Base-by-base conservation (phyloP, 2,888 invertebrate species). In the Trisateles emortualis region DNA sequence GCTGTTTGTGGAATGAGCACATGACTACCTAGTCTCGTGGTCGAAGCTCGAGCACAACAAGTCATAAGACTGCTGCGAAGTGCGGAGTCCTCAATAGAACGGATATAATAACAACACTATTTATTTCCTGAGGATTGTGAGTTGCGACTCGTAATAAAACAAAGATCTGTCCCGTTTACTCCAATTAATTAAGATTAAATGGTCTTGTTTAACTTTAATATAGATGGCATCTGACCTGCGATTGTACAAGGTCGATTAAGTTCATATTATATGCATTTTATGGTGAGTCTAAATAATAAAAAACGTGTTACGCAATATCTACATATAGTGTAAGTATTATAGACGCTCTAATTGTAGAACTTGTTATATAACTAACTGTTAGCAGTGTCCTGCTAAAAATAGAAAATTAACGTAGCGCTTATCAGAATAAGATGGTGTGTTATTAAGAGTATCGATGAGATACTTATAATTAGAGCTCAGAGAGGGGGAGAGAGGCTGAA, bases 1-100 rank as follows among this genome's bases (percentile, higher is more conserved):
- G 79, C 68, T 74, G 78, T 80, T 79, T 83, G 83, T 79, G 83
- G 81, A 86, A 84, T 80, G 86, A 79, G 87, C 92, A 88, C 90
- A 90, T 91, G 90, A 92, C 82, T 81, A 69, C 72, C 72, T n/a
- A 68, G 68, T 81, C 83, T 73, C 78, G 81, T 78, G 77, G 71
- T 74, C 63, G n/a, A n/a, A n/a, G n/a, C n/a, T n/a, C 60, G 22
- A 46, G 52, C 48, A 71, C 52, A 60, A 55, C 60, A 63, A 56
- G 64, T 72, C 76, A 71, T 64, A 73, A 76, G 74, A 79, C 77
- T 61, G n/a, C n/a, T n/a, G n/a, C n/a, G n/a, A n/a, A n/a, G n/a
- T n/a, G 55, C 19, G 22, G 49, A 43, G 46, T 49, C 47, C 56
- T 57, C 60, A 64, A 55, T 52, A 50, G 52, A 54, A 58, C 44